Evolutionary conservation across 2,113 vertebrate genomes (phyloP), one percentile per base, ranked within the genome.

Genomic region (Stomatorhinus ivindoensis): DNA sequence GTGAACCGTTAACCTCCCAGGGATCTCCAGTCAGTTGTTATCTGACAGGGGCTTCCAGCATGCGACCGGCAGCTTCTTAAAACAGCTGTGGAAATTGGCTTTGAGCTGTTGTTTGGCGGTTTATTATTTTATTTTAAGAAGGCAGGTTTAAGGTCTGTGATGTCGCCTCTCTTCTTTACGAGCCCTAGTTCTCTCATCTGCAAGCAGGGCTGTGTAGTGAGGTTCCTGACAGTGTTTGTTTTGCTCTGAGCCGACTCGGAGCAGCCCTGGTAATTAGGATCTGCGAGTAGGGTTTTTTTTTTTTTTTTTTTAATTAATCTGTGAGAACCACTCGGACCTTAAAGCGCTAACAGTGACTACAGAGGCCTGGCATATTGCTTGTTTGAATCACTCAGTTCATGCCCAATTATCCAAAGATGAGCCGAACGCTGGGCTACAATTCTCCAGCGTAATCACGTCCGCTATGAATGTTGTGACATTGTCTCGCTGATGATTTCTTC

Each of bases 251-350:
- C 10, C 1, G 4, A 55, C 93, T 93, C 90, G 93, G 9, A 90
- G 92, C 88, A 93, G 92, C 91, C 92, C 90, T 90, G 89, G 88
- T 95, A 93, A 95, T 95, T 94, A 94, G 90, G 88, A 92, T 91
- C 92, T 89, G 84, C 11, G 91, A 94, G 90, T 93, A 90, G 90
- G 90, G 82, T 31, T 87, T 91, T 90, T 93, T 91, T 92, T 61
- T 82, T 87, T 87, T n/a, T 61, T 51, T 27, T 17, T 65, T 27
- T 15, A 5, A 76, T 89, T 90, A 90, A 85, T 92, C 94, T 93
- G 91, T 90, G 86, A 86, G 91, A 94, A 93, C 93, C 94, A 93
- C 94, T 94, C 94, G 94, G 91, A 17, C 69, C 93, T 90, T 90
- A 93, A 92, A 90, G 90, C 92, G 93, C 73, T 90, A 93, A 91